These are phyloP conservation scores for Nibea coibor DNA, from an alignment of 2,113 vertebrate species.

Conservation along the genomic window DNA sequence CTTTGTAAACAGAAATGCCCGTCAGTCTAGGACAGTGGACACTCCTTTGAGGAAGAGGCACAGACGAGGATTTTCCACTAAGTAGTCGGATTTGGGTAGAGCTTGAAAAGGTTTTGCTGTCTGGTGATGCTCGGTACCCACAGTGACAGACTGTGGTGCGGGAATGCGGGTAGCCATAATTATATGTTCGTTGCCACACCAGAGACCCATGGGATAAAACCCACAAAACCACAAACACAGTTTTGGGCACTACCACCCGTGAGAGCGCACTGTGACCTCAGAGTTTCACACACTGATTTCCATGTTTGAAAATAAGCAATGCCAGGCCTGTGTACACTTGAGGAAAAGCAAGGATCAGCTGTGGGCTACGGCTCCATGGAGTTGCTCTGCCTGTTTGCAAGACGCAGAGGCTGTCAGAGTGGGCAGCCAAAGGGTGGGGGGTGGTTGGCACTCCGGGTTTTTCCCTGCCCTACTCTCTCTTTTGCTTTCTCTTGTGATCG, in stretches of 20 bases:
- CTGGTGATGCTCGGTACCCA: conserved; percentile 30
- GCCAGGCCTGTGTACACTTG: background rate
- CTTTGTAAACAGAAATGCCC: background rate
- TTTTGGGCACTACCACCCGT: conserved; percentile 22
- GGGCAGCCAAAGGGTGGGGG: conserved; percentile 28
- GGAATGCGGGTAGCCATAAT: conserved; percentile 63
- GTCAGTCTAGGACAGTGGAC: background rate
- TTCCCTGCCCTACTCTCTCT: conserved; percentile 51
- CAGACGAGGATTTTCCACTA: conserved; percentile 44
- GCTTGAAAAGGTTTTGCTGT: conserved; percentile 36
- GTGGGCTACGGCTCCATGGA: conserved; percentile 2
- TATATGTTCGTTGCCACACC: conserved; percentile 45
- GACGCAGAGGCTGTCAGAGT: conserved; percentile 28
- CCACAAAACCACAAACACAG: conserved; percentile 48
- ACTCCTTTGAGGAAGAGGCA: background rate
- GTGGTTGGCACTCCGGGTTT: conserved; percentile 36
- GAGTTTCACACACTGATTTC: conserved; percentile 46
- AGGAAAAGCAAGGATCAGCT: conserved; percentile 32
- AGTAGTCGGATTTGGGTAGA: conserved; percentile 44
- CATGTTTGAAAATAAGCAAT: conserved; percentile 10
- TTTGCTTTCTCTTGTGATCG: conserved; percentile 55
- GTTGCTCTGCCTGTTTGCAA: conserved; percentile 45
- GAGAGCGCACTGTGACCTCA: conserved; percentile 34
- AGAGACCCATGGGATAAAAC: conserved; percentile 35
- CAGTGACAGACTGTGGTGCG: conserved; percentile 44